Base-by-base conservation (phyloP, 1,140 invertebrate species). In the Caenorhabditis latens region DNA sequence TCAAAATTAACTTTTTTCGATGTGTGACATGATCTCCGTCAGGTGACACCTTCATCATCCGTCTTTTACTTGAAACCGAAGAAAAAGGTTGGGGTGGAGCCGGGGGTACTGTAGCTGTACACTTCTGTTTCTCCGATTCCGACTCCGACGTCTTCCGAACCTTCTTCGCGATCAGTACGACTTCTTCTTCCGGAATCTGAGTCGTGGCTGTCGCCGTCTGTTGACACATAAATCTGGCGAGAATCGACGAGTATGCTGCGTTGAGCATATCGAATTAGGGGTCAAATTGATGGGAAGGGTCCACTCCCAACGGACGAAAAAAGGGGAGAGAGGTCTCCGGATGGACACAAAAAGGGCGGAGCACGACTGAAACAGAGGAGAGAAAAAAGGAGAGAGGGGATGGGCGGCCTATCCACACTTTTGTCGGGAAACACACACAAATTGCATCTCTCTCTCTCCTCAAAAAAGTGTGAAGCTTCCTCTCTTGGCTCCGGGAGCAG, bases 1-100 rank as follows among this genome's bases (percentile, higher is more conserved):
- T 46, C 11, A 2, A 32, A 6, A 79, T 24, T 21, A 24, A 79
- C 71, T 79, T 79, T 79, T 50, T 79, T 50, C 71, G n/a, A 79
- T 79, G 71, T 50, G 71, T 79, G 46, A 79, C 71, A 79, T 79
- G 71, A 24, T 79, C 71, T 79, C 71, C 71, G 46, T 79, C 71
- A 0, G 71, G 71, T 32, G 71, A 79, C n/a, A 79, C 71, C n/a
- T 79, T 79, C 71, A 79, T 50, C 16, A 46, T 79, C 50, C n/a
- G 13, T n/a, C 46, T 14, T 79, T 50, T 50, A 4, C 46, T 13
- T 13, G 71, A 79, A 4, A n/a, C 24, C 8, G 46, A 7, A 14
- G 65, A n/a, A 19, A 24, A 14, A 43, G 65, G 40, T 79, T 11
- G 21, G 4, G 71, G 13, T 50, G 71, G 11, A 14, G 46, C 3